Evolutionary conservation across 2,113 vertebrate species (phyloP).

Genomic region (Leucosticte australis): DNA sequence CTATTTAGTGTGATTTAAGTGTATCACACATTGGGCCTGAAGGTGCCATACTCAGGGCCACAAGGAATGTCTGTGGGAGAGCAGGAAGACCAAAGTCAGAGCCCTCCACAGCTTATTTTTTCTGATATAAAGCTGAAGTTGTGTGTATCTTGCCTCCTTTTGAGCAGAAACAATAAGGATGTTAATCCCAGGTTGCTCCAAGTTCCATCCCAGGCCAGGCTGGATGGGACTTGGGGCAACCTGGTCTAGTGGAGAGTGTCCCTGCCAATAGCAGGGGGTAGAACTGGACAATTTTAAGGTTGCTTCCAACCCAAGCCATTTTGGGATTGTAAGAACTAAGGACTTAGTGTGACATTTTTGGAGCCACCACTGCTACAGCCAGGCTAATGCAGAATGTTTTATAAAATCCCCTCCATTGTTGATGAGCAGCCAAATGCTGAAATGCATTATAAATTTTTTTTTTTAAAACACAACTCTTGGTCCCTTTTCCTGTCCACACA

Average conservation of each 20-base stretch:
- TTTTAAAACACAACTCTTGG: neutral
- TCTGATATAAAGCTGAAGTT: neutral
- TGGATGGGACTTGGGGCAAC: neutral
- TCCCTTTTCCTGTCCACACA: neutral
- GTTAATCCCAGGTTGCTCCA: neutral
- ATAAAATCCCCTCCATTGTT: neutral
- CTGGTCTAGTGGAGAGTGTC: neutral
- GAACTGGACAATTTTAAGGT: neutral
- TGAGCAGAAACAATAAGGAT: neutral
- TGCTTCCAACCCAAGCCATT: neutral
- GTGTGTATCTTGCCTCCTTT: neutral
- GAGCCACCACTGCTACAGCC: neutral
- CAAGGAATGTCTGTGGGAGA: neutral
- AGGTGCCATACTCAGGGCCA: neutral
- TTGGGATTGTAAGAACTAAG: neutral
- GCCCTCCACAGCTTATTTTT: neutral
- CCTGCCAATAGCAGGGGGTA: neutral
- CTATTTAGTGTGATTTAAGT: neutral
- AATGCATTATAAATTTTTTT: neutral
- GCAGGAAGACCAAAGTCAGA: neutral
- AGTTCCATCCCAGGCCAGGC: neutral
- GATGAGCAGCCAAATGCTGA: neutral
- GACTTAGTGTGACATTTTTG: neutral
- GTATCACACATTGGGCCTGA: neutral
- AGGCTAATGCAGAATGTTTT: neutral